Base-by-base conservation (phyloP, 2,888 invertebrate genomes). In the Phyto melanocephala region DNA sequence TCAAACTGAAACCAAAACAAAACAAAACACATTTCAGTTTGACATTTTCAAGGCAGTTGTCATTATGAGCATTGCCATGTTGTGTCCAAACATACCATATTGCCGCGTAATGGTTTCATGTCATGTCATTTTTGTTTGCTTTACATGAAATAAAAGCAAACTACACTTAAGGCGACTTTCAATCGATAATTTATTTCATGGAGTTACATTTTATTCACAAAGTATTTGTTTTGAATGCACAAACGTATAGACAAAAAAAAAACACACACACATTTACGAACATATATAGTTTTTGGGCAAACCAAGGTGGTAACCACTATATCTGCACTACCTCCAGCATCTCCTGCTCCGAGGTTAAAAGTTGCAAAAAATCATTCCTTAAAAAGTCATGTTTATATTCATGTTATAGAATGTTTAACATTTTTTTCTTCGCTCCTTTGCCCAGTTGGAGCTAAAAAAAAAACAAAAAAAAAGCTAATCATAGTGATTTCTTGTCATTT, bases 11-110 rank as follows among this genome's bases (percentile, higher is more conserved):
- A 8, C 15, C 42, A 62, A 35, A 58, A 13, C 5, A 17, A 42
- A 54, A 28, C 11, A 24, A 45, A 52, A 65, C 28, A 70, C 35
- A 13, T 77, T 35, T 54, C 17, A 68, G 28, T 67, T 75, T 70
- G 79, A 68, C 72, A 75, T 70, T 70, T 75, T 75, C 82, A 79
- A 82, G 82, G 82, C 70, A 60, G 74, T 70, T 78, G 70, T 75
- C 74, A 75, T 70, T 75, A 63, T 72, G 58, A 65, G 35, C 65
- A 79, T n/a, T 33, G 40, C 47, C 47, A 76, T 20, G 40, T 54
- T 11, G 50, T 17, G 3, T 5, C 28, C n/a, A n/a, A 35, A 20
- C 62, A 24, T 62, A 63, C 24, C 47, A 65, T 58, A 37, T 75
- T 58, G 65, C 75, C 58, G 42, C 20, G 42, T 68, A 62, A 45